Conservation (phyloP, 2,797 vertebrate genomes). For the Oryzias dopingdopingensis region DNA sequence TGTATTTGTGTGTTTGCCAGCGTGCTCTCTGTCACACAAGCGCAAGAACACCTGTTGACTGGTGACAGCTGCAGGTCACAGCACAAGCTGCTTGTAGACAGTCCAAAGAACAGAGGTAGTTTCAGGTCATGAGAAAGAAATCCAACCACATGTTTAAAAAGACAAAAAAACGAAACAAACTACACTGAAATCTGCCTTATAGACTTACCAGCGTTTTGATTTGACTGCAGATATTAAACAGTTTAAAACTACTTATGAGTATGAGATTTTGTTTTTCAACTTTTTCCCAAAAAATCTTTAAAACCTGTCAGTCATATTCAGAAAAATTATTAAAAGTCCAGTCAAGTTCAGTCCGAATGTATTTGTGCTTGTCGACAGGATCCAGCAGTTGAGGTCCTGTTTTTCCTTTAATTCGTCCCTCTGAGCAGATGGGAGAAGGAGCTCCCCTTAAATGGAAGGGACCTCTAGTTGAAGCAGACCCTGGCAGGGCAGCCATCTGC, state of each 20-base stretch:
- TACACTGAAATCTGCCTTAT: background rate
- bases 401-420: no score
- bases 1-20: constrained; percentile 37
- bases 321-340: background rate
- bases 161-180: constrained; percentile 17
- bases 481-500: background rate
- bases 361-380: background rate
- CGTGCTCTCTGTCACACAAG: constrained; percentile 25
- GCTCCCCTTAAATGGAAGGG: background rate
- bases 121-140: constrained; percentile 44
- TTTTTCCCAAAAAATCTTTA: no score
- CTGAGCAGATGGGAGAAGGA: no score
- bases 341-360: background rate
- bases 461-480: background rate
- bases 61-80: constrained; percentile 73
- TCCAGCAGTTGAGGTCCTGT: background rate
- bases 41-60: constrained; percentile 65
- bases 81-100: constrained; percentile 63
- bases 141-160: constrained; percentile 20
- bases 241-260: no score
- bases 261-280: no score
- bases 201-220: no score
- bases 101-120: constrained; percentile 52
- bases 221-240: no score
- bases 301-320: background rate